Evolutionary conservation across 1,140 invertebrate species (phyloP).

Genomic region (Hestina assimilis): DNA sequence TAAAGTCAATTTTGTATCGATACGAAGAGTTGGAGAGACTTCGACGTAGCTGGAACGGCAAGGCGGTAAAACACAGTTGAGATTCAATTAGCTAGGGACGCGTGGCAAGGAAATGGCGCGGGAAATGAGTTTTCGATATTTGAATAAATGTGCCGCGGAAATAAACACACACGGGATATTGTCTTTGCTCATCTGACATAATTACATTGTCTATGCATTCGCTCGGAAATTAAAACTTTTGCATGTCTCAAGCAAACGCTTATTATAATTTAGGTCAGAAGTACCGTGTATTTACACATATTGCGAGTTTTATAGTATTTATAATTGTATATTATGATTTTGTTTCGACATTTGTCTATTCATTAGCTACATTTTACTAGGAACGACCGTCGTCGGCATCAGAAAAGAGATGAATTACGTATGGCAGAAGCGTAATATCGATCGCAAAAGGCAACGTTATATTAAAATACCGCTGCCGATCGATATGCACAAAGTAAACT

Average conservation of each 20-base stretch:
- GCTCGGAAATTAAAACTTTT: conserved; percentile 25
- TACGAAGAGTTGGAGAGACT: conserved; percentile 11
- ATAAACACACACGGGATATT: conserved; percentile 73
- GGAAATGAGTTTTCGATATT: conserved; percentile 73
- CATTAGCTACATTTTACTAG: conserved; percentile 22
- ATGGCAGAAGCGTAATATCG: conserved; percentile 64
- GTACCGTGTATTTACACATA: neutral
- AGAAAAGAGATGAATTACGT: conserved; percentile 53
- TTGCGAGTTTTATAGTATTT: neutral
- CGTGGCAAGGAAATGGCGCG: conserved; percentile 53
- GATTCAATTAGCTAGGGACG: conserved; percentile 50
- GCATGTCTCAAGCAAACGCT: neutral
- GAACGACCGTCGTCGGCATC: conserved; percentile 32
- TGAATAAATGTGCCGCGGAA: conserved; percentile 68
- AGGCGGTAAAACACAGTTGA: conserved; percentile 21
- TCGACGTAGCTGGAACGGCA: neutral
- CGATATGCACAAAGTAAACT: conserved; percentile 60
- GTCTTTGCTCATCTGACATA: conserved; percentile 32
- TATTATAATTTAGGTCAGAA: neutral
- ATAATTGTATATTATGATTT: neutral
- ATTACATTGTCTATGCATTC: conserved; percentile 15
- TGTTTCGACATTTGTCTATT: conserved; percentile 15
- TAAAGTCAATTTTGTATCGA: conserved; percentile 20
- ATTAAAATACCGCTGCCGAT: conserved; percentile 60
- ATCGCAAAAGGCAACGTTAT: conserved; percentile 63